Percentiles rank a stretch among this genome's conserved stretches.
Conservation (phyloP, 1,140 invertebrate genomes). For the Drosophila kepulauana region DNA sequence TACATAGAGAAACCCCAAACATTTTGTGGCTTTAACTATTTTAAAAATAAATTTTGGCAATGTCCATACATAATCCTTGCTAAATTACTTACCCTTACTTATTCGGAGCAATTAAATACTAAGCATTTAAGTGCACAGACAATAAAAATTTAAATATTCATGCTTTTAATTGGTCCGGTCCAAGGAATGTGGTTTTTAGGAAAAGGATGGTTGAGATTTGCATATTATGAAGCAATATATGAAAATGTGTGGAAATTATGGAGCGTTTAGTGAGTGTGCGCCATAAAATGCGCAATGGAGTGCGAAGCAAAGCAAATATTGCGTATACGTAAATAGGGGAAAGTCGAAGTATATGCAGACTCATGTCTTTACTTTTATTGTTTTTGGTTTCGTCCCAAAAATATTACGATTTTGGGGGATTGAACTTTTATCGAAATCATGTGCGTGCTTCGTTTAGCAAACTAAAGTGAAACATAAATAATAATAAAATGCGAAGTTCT, state of each 20-base stretch:
- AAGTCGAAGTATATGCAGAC: neutral
- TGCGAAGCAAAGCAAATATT: conserved; percentile 39
- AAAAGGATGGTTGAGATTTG: conserved; percentile 40
- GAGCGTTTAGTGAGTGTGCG: conserved; percentile 26
- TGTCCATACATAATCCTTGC: conserved; percentile 18
- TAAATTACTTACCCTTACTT: conserved; percentile 12
- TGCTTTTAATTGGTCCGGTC: conserved; percentile 47
- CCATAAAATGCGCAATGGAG: conserved; percentile 36
- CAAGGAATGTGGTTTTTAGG: conserved; percentile 1
- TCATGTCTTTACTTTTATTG: conserved; percentile 13
- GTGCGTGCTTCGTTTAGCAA: conserved; percentile 52
- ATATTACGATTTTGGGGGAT: conserved; percentile 28
- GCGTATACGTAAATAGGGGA: conserved; percentile 23
- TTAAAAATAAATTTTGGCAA: conserved; percentile 16
- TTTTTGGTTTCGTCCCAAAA: neutral
- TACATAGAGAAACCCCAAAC: conserved; percentile 2
- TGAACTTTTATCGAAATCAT: conserved; percentile 42
- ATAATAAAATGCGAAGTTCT: conserved; percentile 55
- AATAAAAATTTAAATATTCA: conserved; percentile 69
- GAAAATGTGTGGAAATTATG: conserved; percentile 15
- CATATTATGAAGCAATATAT: conserved; percentile 10
- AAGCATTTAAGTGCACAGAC: conserved; percentile 67
- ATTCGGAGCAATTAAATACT: conserved; percentile 63
- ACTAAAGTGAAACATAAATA: conserved; percentile 55
- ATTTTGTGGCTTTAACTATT: conserved; percentile 11